Base-by-base conservation (phyloP, 2,113 vertebrate genomes). In the Otus sunia region DNA sequence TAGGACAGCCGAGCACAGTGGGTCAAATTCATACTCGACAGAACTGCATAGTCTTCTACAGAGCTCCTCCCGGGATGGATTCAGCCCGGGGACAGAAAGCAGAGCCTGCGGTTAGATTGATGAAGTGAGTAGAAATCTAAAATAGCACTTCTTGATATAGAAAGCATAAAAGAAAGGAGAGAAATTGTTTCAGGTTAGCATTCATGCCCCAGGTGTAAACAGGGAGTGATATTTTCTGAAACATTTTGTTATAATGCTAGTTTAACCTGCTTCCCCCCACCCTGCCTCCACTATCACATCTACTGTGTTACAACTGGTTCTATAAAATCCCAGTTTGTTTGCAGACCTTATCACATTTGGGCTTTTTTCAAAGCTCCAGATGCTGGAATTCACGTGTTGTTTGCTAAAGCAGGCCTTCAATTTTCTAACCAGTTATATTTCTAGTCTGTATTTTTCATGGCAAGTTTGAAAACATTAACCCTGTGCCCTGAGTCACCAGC, bases 1-100 rank as follows among this genome's bases (percentile, higher is more conserved):
- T 95, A 94, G 83, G 96, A 89, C 87, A 95, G 30, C 82, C 1
- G n/a, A 94, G 79, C 60, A 55, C 34, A 88, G 80, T 92, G 81
- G 72, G 82, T 77, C 60, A 94, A 66, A 94, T 85, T 92, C 56
- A 69, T 56, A 37, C 67, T 63, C 1, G 1, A 59, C n/a, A 77
- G 72, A 79, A 49, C 59, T 66, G 62, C 26, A 30, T 1, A 41
- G 69, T 23, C 58, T 85, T 73, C 39, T 68, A 39, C 58, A 87
- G 58, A 86, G 66, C 32, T 90, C 39, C 59, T 93, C 41, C 37
- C 0, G 1, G 50, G 53, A 63, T 34, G 50, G 66, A 41, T 69
- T 79, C 66, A 95, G 58, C 71, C 53, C 37, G 64, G 27, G 32
- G 36, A 92, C 25, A 49, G 67, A 77, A 80, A 79, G 27, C 37